A percentile compares a stretch with the other conserved stretches of the same genome.
phyloP scores from a whole-genome alignment of 92 coral and sea anemone species.

The Meandrina meandrites region DNA sequence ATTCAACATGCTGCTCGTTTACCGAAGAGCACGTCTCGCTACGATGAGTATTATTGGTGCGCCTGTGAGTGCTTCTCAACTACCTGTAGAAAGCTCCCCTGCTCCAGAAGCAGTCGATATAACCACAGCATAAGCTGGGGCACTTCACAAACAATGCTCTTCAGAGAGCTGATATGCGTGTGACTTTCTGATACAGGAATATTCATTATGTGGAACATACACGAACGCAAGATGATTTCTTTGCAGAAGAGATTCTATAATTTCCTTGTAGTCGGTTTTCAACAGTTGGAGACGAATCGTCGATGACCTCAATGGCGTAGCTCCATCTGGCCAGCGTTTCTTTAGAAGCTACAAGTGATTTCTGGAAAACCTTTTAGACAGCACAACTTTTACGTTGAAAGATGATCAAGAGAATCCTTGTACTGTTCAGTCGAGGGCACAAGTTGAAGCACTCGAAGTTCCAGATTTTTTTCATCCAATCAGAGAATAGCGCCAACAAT shows the following conservation, averaged over 20 bases:
- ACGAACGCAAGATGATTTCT: not conserved
- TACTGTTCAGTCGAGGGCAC: not conserved
- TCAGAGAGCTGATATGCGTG: not conserved
- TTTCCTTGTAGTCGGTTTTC: not conserved
- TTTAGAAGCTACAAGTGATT: not conserved
- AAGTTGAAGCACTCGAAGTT: not conserved
- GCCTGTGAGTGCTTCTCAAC: constrained; percentile 8
- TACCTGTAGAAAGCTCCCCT: constrained; percentile 1
- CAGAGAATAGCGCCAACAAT: not conserved
- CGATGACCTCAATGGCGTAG: not conserved
- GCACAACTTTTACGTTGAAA: not conserved
- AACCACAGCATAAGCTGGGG: constrained; percentile 8
- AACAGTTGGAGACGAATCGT: not conserved
- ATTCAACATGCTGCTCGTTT: constrained; percentile 82
- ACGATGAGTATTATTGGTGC: constrained; percentile 82
- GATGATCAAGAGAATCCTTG: not conserved
- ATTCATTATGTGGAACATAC: not conserved
- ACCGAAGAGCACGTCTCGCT: constrained; percentile 86
- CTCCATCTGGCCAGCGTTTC: too few species aligned
- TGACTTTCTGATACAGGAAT: not conserved
- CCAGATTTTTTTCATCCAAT: not conserved
- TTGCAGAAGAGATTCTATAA: not conserved
- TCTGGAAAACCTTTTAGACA: not conserved
- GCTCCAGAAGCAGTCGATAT: constrained; percentile 18
- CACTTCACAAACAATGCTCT: not conserved